phyloP scores from a whole-genome alignment of 2,888 invertebrate species.

The Sinodicranocentrus sp. region DNA sequence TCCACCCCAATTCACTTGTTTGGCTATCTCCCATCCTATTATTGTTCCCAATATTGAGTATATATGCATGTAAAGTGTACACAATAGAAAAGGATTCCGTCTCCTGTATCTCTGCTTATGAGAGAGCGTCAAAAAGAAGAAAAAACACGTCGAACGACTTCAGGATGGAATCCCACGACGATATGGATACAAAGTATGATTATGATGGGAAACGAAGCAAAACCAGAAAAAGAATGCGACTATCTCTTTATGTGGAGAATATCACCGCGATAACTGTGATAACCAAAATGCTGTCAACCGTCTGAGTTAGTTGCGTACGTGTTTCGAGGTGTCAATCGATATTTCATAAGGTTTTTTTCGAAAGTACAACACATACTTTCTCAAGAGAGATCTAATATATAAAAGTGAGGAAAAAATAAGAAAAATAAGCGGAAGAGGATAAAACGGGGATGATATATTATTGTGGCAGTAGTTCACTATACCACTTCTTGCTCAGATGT shows the following conservation, averaged over 20 bases:
- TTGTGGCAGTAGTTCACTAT: conserved; percentile 43
- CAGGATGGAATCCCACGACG: conserved; percentile 41
- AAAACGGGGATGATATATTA: conserved; percentile 54
- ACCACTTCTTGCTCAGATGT: not conserved
- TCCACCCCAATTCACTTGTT: conserved; percentile 26
- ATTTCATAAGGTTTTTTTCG: conserved; percentile 51
- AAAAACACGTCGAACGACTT: conserved; percentile 12
- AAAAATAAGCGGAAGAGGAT: conserved; percentile 28
- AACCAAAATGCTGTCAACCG: conserved; percentile 53
- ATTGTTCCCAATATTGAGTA: conserved; percentile 10
- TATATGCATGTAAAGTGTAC: conserved; percentile 4
- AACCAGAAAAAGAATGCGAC: conserved; percentile 24
- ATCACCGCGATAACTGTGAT: conserved; percentile 37
- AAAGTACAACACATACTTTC: conserved; percentile 47
- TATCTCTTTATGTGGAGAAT: conserved; percentile 8
- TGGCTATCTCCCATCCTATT: conserved; percentile 35
- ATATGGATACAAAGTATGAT: conserved; percentile 46
- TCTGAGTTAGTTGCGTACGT: conserved; percentile 52
- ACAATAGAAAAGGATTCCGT: not conserved
- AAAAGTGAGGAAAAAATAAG: conserved; percentile 35
- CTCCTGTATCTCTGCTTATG: conserved; percentile 1
- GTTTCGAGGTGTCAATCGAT: conserved; percentile 62
- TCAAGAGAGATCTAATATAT: conserved; percentile 48
- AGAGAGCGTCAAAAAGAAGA: no score
- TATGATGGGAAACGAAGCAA: conserved; percentile 40